Conservation (phyloP, 2,113 vertebrate genomes). For the Siniperca chuatsi region DNA sequence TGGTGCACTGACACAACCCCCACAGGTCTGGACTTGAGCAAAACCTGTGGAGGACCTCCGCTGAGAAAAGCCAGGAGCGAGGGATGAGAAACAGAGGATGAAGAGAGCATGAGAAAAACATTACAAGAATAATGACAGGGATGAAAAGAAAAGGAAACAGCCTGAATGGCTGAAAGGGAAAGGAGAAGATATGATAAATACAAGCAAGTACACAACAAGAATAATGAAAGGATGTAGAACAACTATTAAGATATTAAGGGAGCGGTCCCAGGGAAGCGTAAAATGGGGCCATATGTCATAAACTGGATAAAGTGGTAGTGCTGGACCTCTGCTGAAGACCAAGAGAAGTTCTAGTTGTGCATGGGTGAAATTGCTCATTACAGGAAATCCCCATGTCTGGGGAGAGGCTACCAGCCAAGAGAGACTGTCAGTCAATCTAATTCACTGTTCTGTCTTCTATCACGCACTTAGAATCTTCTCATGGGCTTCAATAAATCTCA, state of each 20-base stretch:
- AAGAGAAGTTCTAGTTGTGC: slow-evolving; percentile 62
- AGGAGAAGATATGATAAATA: neutral
- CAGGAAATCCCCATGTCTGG: slow-evolving; percentile 74
- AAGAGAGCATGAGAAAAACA: neutral
- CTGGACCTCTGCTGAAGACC: slow-evolving; percentile 29
- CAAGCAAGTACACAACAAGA: neutral
- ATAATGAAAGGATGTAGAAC: slow-evolving; percentile 33
- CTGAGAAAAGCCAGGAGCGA: neutral
- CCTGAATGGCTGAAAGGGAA: neutral
- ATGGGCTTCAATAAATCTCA: slow-evolving; percentile 29
- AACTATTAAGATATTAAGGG: slow-evolving; percentile 30
- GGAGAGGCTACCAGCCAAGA: slow-evolving; percentile 30
- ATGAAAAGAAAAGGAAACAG: slow-evolving; percentile 6
- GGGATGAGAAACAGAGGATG: neutral
- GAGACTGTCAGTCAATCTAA: slow-evolving; percentile 34
- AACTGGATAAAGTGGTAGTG: slow-evolving; percentile 30
- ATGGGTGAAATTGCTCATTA: slow-evolving; percentile 67
- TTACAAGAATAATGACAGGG: slow-evolving; percentile 3
- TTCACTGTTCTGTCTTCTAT: slow-evolving; percentile 14
- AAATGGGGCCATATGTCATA: slow-evolving; percentile 27
- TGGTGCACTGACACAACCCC: neutral
- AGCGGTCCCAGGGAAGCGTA: slow-evolving; percentile 34
- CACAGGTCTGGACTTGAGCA: slow-evolving; percentile 49
- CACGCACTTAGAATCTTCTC: slow-evolving; percentile 20
- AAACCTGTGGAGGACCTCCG: neutral